A percentile compares a stretch with the other conserved stretches of the same genome.
Evolutionary conservation across 2,888 invertebrate species (phyloP).

Genomic region (Drosophila tanythrix): DNA sequence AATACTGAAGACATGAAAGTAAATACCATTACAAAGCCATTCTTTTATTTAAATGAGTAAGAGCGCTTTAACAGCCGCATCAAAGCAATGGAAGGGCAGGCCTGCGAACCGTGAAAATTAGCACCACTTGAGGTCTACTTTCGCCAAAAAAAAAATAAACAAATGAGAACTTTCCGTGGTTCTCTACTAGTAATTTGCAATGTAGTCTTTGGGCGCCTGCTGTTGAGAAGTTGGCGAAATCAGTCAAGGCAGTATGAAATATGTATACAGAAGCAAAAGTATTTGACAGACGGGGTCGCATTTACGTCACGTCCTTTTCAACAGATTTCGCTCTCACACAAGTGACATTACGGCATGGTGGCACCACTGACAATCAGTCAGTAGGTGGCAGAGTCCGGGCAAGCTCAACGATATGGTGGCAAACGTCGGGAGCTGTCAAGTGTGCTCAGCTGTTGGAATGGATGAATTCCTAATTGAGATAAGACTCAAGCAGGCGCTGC

Average conservation of each 20-base stretch:
- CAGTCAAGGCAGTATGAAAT: constrained; percentile 47
- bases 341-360: constrained; percentile 4
- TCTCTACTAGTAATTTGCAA: constrained; percentile 44
- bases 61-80: constrained; percentile 38
- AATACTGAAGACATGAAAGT: constrained; percentile 7
- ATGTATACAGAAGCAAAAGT: constrained; percentile 27
- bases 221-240: constrained; percentile 48
- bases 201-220: constrained; percentile 18
- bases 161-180: constrained; percentile 28
- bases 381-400: background rate
- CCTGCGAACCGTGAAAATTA: constrained; percentile 31
- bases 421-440: constrained; percentile 60
- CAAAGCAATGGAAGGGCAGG: constrained; percentile 37
- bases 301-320: constrained; percentile 64
- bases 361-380: constrained; percentile 26
- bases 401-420: constrained; percentile 15
- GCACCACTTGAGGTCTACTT: constrained; percentile 10
- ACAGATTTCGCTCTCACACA: constrained; percentile 44
- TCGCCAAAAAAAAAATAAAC: constrained; percentile 8
- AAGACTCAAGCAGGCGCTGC: constrained; percentile 58
- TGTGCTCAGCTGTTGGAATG: constrained; percentile 53
- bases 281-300: constrained; percentile 38
- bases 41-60: constrained; percentile 47
- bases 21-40: constrained; percentile 23
- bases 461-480: constrained; percentile 77